phyloP scores from a whole-genome alignment of 2,113 vertebrate species.

The Cavia aperea region DNA sequence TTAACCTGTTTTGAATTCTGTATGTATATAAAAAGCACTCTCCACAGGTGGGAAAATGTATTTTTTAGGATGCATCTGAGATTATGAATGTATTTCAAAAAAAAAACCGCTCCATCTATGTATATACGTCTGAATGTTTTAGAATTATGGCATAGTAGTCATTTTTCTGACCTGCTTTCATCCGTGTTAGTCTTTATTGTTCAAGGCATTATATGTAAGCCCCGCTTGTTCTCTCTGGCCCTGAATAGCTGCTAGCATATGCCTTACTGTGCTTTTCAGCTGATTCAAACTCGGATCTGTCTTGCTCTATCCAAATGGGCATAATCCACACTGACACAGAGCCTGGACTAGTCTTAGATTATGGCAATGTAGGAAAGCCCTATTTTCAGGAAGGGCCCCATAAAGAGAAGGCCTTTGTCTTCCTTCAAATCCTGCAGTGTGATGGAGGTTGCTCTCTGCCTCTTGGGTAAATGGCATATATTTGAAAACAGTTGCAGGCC shows the following conservation, averaged over 20 bases:
- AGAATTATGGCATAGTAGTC: slow-evolving; percentile 12
- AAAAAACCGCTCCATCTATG: not conserved
- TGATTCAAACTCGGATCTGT: not conserved
- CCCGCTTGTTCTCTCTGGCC: not conserved
- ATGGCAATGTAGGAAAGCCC: not conserved
- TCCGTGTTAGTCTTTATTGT: not conserved
- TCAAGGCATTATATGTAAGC: not conserved
- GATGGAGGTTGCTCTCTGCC: slow-evolving; percentile 1
- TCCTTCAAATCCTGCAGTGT: not conserved
- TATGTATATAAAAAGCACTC: slow-evolving; percentile 55
- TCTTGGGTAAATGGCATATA: not conserved
- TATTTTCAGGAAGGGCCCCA: not conserved
- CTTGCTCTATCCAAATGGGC: not conserved
- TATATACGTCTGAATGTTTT: slow-evolving; percentile 53
- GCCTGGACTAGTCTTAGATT: not conserved
- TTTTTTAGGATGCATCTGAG: slow-evolving; percentile 38
- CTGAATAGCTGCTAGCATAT: not conserved
- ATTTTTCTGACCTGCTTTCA: slow-evolving; percentile 3
- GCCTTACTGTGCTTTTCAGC: not conserved
- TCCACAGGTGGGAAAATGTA: slow-evolving; percentile 15
- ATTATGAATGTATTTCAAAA: slow-evolving; percentile 34
- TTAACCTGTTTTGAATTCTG: slow-evolving; percentile 42
- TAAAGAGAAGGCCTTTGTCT: slow-evolving; percentile 23
- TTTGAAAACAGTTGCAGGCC: slow-evolving; percentile 17
- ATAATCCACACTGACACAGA: not conserved